A percentile compares a stretch with the other conserved stretches of the same genome.
phyloP scores from a whole-genome alignment of 2,797 vertebrate species.

The Malurus splendens region DNA sequence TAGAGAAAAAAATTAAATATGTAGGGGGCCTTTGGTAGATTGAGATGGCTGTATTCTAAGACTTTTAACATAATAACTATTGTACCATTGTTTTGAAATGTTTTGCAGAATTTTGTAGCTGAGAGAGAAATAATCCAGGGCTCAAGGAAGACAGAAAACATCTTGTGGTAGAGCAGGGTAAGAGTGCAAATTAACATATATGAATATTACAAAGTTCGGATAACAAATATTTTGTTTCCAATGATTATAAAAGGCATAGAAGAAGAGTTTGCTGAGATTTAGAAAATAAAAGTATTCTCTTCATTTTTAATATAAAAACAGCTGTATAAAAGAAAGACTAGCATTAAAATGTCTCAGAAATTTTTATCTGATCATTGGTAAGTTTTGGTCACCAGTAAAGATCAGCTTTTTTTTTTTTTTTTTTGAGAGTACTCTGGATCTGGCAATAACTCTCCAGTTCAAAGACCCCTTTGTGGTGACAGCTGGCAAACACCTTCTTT shows the following conservation, averaged over 20 bases:
- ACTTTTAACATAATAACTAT: background rate
- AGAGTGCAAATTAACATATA: background rate
- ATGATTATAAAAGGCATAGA: background rate
- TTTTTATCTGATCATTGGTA: background rate
- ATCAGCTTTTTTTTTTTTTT: background rate
- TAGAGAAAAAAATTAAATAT: background rate
- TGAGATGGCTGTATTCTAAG: background rate
- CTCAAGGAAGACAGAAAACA: background rate
- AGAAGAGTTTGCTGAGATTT: background rate
- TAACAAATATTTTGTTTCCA: background rate
- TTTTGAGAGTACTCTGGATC: background rate
- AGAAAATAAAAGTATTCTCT: background rate
- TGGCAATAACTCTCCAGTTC: background rate
- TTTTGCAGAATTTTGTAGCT: background rate
- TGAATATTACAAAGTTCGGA: background rate
- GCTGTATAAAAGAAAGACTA: background rate
- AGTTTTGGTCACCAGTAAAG: background rate
- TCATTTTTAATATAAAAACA: background rate
- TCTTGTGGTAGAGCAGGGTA: background rate
- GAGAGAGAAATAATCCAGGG: background rate
- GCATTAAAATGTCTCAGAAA: background rate
- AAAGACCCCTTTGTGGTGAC: background rate
- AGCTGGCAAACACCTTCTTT: constrained; percentile 5
- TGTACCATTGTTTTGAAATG: background rate
- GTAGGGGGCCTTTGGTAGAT: background rate